These are phyloP conservation scores for Paramormyrops kingsleyae DNA, from an alignment of 2,113 vertebrate species.

Conservation along the genomic window DNA sequence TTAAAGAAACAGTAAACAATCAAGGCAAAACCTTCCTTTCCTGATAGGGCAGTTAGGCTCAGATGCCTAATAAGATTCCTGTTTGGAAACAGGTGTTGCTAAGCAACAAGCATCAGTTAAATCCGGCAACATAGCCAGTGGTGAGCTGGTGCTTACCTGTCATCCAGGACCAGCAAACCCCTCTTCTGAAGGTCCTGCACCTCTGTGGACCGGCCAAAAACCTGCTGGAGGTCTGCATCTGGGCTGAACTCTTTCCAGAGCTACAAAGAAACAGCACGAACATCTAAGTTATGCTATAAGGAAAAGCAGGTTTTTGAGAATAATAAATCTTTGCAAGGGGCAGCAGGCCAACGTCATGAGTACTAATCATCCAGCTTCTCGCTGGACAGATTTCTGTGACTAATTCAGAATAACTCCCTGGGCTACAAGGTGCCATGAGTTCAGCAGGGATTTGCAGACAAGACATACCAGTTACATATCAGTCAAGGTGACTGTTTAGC, in stretches of 20 bases:
- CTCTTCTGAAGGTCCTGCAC: conserved; percentile 51
- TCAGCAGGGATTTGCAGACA: not conserved
- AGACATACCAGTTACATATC: not conserved
- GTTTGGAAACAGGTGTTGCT: not conserved
- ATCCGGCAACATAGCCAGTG: not conserved
- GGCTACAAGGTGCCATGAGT: not conserved
- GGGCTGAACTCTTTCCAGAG: conserved; percentile 72
- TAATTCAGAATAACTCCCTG: not conserved
- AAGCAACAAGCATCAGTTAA: not conserved
- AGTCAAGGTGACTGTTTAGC: not conserved
- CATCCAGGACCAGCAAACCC: conserved; percentile 67
- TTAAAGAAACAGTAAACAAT: not conserved
- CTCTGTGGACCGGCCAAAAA: conserved; percentile 56
- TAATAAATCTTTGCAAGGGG: not conserved
- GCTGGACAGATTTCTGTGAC: not conserved
- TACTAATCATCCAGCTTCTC: not conserved
- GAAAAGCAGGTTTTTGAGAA: not conserved
- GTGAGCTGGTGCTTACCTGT: conserved; percentile 51
- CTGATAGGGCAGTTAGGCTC: not conserved
- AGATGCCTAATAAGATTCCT: not conserved
- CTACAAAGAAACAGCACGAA: conserved; percentile 46
- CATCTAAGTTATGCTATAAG: not conserved
- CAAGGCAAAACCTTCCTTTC: not conserved
- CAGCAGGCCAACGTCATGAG: not conserved
- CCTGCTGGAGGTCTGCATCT: conserved; percentile 49